These are phyloP conservation scores for Ochropleura leucogaster DNA, from an alignment of 2,888 invertebrate species.

Conservation along the genomic window DNA sequence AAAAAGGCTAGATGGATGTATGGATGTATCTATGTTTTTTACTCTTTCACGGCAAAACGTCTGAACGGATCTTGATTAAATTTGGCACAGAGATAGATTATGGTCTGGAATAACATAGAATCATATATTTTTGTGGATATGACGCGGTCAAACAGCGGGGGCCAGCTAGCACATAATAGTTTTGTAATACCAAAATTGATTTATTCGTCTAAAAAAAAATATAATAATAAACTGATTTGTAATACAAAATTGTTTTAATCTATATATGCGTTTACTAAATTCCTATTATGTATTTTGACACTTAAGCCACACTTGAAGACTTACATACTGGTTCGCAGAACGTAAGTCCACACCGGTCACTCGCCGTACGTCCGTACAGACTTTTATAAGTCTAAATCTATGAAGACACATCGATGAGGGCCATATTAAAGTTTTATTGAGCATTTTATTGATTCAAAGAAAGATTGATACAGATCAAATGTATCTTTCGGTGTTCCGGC, in stretches of 20 bases:
- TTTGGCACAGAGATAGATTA: no score
- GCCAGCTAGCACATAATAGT: no score
- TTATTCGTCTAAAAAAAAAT: no score
- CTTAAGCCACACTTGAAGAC: slow-evolving; percentile 48
- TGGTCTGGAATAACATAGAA: no score
- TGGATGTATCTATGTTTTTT: no score
- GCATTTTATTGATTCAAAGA: not conserved
- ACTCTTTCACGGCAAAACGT: no score
- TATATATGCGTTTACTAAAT: not conserved
- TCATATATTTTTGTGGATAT: no score
- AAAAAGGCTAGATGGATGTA: no score
- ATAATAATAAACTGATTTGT: not conserved
- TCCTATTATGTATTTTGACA: not conserved
- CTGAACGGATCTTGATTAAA: no score
- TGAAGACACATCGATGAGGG: slow-evolving; percentile 17
- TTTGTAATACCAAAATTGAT: no score
- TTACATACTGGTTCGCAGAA: slow-evolving; percentile 55
- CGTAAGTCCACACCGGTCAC: slow-evolving; percentile 43
- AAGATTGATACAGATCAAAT: not conserved
- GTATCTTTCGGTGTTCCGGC: no score
- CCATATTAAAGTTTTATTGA: slow-evolving; percentile 18
- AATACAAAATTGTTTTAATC: not conserved
- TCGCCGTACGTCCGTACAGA: slow-evolving; percentile 33
- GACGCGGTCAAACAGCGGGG: no score
- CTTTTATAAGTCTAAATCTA: slow-evolving; percentile 31